These are phyloP conservation scores for Oreamnos americanus DNA, from an alignment of 2,113 vertebrate species.

Conservation along the genomic window DNA sequence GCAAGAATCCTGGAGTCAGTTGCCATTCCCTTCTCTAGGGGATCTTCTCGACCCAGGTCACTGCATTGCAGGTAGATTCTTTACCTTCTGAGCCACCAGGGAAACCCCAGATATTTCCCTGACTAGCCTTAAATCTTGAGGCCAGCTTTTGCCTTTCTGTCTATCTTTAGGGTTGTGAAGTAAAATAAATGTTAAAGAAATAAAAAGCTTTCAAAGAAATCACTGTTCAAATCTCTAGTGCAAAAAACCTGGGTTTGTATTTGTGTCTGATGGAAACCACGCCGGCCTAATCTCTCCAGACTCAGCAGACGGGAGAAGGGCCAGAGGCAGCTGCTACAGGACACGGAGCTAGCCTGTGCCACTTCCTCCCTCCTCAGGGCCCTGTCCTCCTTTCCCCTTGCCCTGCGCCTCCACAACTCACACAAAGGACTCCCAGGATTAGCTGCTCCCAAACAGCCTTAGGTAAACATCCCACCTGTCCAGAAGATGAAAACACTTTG, in stretches of 20 bases:
- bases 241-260: background rate
- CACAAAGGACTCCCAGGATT: background rate
- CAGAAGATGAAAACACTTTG: background rate
- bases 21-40: background rate
- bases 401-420: background rate
- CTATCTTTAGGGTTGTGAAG: background rate
- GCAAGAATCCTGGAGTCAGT: background rate
- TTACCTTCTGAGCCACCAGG: background rate
- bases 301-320: background rate
- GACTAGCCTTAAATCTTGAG: background rate
- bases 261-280: background rate
- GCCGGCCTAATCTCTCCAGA: background rate
- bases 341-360: background rate
- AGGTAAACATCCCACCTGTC: background rate
- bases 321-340: background rate
- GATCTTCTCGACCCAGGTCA: background rate
- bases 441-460: slow-evolving; percentile 5
- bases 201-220: background rate
- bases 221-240: background rate
- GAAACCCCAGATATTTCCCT: background rate
- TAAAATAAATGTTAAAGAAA: background rate
- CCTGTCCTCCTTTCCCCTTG: background rate
- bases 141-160: background rate
- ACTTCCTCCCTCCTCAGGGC: background rate
- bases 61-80: background rate